Conservation (phyloP, 2,113 vertebrate genomes). For the Myxocyprinus asiaticus region DNA sequence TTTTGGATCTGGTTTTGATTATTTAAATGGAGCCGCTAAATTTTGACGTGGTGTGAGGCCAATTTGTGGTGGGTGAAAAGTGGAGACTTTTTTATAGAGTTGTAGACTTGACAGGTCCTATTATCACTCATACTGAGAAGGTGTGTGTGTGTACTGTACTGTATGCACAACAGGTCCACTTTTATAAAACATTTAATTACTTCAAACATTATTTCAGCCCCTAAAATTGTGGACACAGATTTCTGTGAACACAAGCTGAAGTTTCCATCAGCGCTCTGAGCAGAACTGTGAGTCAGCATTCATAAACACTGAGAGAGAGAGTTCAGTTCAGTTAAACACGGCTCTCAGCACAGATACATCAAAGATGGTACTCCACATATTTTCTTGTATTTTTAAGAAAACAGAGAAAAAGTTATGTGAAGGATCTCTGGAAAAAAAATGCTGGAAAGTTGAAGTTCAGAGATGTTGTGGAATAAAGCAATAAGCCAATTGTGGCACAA, state of each 20-base stretch:
- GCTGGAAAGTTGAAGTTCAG: too few relatives aligned
- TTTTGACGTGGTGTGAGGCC: conserved; percentile 74
- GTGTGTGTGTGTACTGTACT: background rate
- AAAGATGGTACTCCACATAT: too few relatives aligned
- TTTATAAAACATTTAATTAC: background rate
- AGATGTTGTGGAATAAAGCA: too few relatives aligned
- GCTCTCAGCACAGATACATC: too few relatives aligned
- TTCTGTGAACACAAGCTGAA: conserved; percentile 1
- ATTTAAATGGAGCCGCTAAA: conserved; percentile 78
- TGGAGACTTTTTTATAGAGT: conserved; percentile 70
- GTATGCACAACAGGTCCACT: background rate
- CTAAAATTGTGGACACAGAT: background rate
- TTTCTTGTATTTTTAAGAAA: too few relatives aligned
- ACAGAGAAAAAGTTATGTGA: too few relatives aligned
- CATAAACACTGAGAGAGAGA: conserved; percentile 61
- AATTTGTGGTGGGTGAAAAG: conserved; percentile 72
- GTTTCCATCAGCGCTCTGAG: conserved; percentile 1
- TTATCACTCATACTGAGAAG: conserved; percentile 52
- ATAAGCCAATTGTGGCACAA: too few relatives aligned
- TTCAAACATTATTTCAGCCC: background rate
- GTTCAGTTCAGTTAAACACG: too few relatives aligned
- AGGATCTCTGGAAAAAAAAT: too few relatives aligned
- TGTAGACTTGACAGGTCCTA: conserved; percentile 70
- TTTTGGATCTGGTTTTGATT: conserved; percentile 73
- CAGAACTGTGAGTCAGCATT: background rate